Percentiles rank a stretch among this genome's conserved stretches.
Evolutionary conservation across 2,888 invertebrate species (phyloP).

Genomic region (Idaea straminata): DNA sequence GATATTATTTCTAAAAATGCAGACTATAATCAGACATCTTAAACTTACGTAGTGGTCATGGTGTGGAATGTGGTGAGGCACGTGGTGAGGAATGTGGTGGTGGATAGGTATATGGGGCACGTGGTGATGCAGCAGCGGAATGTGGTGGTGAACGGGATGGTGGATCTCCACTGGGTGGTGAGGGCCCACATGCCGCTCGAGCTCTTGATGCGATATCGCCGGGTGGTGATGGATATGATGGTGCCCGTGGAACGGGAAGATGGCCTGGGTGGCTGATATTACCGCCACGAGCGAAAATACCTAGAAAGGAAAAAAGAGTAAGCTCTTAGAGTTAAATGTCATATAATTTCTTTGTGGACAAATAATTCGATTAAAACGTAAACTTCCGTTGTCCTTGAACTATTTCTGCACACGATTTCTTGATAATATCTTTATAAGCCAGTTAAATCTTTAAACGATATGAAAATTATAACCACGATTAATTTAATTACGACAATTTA

Average conservation of each 20-base stretch:
- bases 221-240: slow-evolving; percentile 53
- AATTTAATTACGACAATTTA: not conserved
- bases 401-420: not conserved
- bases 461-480: not conserved
- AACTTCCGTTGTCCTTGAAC: not conserved
- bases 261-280: slow-evolving; percentile 60
- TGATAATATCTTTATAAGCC: not conserved
- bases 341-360: not conserved
- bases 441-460: not conserved
- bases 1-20: too few relatives aligned
- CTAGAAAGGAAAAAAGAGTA: slow-evolving; percentile 36
- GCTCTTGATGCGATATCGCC: slow-evolving; percentile 68
- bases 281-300: slow-evolving; percentile 50
- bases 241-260: slow-evolving; percentile 59
- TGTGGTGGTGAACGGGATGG: slow-evolving; percentile 46
- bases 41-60: slow-evolving; percentile 69
- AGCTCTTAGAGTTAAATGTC: not conserved
- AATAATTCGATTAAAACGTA: not conserved
- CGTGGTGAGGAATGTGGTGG: slow-evolving; percentile 50
- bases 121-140: slow-evolving; percentile 43
- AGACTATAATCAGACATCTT: not conserved
- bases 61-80: slow-evolving; percentile 40
- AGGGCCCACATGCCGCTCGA: slow-evolving; percentile 64
- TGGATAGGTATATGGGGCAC: slow-evolving; percentile 34
- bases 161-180: slow-evolving; percentile 51